A percentile compares a stretch with the other conserved stretches of the same genome.
Conservation (phyloP, 2,888 invertebrate genomes). For the Reticulitermes lucifugus region DNA sequence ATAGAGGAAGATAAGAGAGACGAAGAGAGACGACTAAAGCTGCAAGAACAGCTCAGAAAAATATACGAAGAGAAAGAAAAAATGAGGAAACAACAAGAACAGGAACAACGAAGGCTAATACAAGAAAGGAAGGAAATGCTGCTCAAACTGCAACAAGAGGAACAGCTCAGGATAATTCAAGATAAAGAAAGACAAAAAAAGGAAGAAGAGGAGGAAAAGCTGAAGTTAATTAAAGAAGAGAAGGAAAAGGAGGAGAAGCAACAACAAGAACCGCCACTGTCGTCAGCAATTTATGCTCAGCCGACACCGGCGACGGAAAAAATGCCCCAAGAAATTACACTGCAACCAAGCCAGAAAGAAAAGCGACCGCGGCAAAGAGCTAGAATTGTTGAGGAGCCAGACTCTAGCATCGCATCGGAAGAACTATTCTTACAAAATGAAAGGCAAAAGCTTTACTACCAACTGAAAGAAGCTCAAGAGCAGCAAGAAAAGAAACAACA, state of each 20-base stretch:
- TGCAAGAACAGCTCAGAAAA: background rate
- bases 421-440: constrained; percentile 35
- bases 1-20: constrained; percentile 11
- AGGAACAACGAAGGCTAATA: background rate
- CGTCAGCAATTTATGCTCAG: background rate
- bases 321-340: background rate
- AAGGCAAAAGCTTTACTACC: constrained; percentile 46
- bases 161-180: background rate
- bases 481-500: background rate
- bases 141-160: constrained; percentile 3
- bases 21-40: constrained; percentile 20
- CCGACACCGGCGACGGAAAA: background rate
- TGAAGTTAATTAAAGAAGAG: background rate
- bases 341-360: background rate
- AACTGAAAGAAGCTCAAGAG: constrained; percentile 42
- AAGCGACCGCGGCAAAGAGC: constrained; percentile 15
- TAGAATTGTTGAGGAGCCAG: background rate
- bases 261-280: background rate
- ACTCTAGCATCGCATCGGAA: background rate
- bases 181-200: constrained; percentile 15
- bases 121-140: background rate
- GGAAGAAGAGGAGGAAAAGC: constrained; percentile 11
- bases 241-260: background rate
- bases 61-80: constrained; percentile 1
- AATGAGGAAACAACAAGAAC: background rate